A percentile compares a stretch with the other conserved stretches of the same genome.
Evolutionary conservation across 2,113 vertebrate genomes (phyloP).

Genomic region (Ailuropoda melanoleuca): DNA sequence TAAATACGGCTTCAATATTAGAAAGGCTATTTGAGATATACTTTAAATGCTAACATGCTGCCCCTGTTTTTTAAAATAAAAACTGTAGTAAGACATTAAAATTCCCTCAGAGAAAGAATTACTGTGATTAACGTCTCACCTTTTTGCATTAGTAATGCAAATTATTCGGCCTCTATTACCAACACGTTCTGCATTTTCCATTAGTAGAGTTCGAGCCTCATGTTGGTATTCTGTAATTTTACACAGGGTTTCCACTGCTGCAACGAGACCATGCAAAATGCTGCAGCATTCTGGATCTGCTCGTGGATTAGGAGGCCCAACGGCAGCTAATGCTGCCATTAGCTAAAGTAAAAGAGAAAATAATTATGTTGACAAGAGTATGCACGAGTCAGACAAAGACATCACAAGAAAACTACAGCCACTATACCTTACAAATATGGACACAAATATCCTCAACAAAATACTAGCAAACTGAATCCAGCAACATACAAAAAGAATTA

Average conservation of each 20-base stretch:
- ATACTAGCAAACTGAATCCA: neutral
- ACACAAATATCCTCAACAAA: neutral
- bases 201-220: slow-evolving; percentile 90
- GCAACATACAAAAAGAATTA: neutral
- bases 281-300: slow-evolving; percentile 98
- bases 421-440: neutral
- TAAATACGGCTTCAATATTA: neutral
- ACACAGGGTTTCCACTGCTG: slow-evolving; percentile 95
- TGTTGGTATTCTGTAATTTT: slow-evolving; percentile 97
- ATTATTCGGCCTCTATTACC: slow-evolving; percentile 96
- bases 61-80: neutral
- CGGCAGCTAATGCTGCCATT: slow-evolving; percentile 94
- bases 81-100: neutral
- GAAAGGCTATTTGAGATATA: neutral
- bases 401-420: neutral
- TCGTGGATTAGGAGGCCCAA: slow-evolving; percentile 95
- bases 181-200: slow-evolving; percentile 96
- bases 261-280: slow-evolving; percentile 95
- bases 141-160: slow-evolving; percentile 97
- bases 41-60: neutral
- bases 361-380: neutral
- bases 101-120: neutral
- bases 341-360: slow-evolving; percentile 84
- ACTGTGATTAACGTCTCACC: slow-evolving; percentile 80
- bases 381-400: neutral